A percentile compares a stretch with the other conserved stretches of the same genome.
Evolutionary conservation across 1,140 invertebrate species (phyloP).

Genomic region (Mya arenaria): DNA sequence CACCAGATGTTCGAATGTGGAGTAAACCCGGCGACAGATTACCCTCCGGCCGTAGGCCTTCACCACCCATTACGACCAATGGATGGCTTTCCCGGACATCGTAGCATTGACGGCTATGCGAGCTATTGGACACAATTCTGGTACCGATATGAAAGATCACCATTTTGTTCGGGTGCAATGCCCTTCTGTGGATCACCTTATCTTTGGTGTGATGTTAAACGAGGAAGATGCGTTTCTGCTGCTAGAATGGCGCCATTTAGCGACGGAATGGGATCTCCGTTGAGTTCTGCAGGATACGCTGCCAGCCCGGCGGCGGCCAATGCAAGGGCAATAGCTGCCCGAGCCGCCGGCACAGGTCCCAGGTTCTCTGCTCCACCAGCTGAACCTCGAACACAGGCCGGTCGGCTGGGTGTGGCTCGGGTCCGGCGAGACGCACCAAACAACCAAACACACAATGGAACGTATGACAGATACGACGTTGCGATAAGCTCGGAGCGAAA

Average conservation of each 20-base stretch:
- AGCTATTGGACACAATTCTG: slow-evolving; percentile 49
- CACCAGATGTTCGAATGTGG: slow-evolving; percentile 17
- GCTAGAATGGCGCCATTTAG: not conserved
- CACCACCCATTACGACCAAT: slow-evolving; percentile 27
- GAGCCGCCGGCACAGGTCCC: slow-evolving; percentile 4
- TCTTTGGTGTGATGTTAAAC: slow-evolving; percentile 6
- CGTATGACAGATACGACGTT: not conserved
- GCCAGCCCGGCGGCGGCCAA: not conserved
- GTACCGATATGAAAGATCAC: slow-evolving; percentile 40
- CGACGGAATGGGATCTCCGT: not conserved
- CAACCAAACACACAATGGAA: not conserved
- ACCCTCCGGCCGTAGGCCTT: not conserved
- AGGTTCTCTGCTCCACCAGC: slow-evolving; percentile 20
- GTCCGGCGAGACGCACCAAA: not conserved
- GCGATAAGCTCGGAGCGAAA: not conserved
- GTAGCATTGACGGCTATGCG: slow-evolving; percentile 40
- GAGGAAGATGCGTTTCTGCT: slow-evolving; percentile 27
- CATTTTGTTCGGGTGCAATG: slow-evolving; percentile 4
- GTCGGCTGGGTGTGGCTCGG: not conserved
- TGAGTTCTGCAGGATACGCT: not conserved
- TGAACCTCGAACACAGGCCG: slow-evolving; percentile 37
- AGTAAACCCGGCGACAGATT: slow-evolving; percentile 35
- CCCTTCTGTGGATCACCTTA: slow-evolving; percentile 34
- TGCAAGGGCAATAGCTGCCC: slow-evolving; percentile 3
- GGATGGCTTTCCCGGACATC: slow-evolving; percentile 31